A percentile compares a stretch with the other conserved stretches of the same genome.
phyloP scores from a whole-genome alignment of 2,888 invertebrate species.

The Eristalinus aeneus region DNA sequence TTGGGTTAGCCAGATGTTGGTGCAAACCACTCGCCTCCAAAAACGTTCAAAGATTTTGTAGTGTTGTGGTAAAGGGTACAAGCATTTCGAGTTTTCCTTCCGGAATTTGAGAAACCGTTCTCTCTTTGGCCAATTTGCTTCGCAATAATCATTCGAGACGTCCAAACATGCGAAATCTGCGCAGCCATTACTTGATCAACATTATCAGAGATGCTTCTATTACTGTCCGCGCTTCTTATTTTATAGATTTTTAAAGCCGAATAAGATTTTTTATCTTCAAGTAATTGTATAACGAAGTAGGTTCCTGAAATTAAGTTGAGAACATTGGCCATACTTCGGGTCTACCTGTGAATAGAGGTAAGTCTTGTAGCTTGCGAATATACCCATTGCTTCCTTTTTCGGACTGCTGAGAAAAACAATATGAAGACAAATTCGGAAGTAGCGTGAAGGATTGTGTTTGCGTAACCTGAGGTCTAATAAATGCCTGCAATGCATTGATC shows the following conservation, averaged over 20 bases:
- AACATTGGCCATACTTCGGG: constrained; percentile 53
- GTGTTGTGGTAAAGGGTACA: no score
- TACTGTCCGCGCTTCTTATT: constrained; percentile 8
- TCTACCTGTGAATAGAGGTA: constrained; percentile 35
- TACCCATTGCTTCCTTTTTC: constrained; percentile 1
- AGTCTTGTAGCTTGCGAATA: no score
- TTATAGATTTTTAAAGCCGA: constrained; percentile 23
- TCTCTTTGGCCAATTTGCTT: constrained; percentile 27
- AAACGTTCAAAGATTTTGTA: no score
- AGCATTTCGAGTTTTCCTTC: no score
- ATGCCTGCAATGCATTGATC: no score
- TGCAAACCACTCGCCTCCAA: no score
- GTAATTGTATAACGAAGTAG: constrained; percentile 13
- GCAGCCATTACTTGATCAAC: constrained; percentile 23
- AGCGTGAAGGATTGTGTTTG: constrained; percentile 5
- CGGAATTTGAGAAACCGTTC: constrained; percentile 8
- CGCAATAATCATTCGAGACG: constrained; percentile 32
- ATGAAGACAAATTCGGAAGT: constrained; percentile 14
- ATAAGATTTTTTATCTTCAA: constrained; percentile 33
- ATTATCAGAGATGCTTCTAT: constrained; percentile 31
- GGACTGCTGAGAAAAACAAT: constrained; percentile 9
- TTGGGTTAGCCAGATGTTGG: no score
- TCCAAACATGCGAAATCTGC: constrained; percentile 23
- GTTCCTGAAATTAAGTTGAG: constrained; percentile 23
- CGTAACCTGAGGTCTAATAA: not conserved